phyloP scores from a whole-genome alignment of 2,888 invertebrate genomes.

The Sphecodes monilicornis region DNA sequence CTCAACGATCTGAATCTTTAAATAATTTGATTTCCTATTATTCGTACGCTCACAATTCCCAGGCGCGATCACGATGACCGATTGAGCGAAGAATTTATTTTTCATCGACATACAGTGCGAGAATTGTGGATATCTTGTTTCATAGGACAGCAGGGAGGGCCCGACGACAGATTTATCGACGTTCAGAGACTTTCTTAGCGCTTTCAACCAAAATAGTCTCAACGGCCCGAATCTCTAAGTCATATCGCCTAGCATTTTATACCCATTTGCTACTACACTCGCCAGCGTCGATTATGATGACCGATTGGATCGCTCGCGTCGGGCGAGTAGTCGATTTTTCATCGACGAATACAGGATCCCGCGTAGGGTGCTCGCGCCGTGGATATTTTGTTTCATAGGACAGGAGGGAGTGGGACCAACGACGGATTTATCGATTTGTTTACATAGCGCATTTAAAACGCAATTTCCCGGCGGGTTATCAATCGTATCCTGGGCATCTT shows the following conservation, averaged over 20 bases:
- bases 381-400: background rate
- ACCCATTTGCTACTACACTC: background rate
- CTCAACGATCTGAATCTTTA: background rate
- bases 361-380: background rate
- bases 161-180: background rate
- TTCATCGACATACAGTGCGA: background rate
- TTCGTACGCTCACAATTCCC: too few species aligned
- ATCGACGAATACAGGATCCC: background rate
- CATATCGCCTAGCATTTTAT: background rate
- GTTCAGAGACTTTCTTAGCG: background rate
- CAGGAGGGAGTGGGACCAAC: background rate
- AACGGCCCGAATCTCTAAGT: background rate
- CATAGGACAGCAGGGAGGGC: background rate
- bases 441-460: constrained; percentile 48
- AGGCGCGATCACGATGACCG: background rate
- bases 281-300: background rate
- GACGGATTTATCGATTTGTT: constrained; percentile 53
- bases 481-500: constrained; percentile 43
- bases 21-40: background rate
- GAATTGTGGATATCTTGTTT: background rate
- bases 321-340: background rate
- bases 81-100: background rate
- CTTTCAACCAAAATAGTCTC: background rate
- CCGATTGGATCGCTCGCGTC: background rate
- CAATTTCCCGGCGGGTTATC: constrained; percentile 39